Evolutionary conservation across 1,140 invertebrate species (phyloP), one percentile per base, ranked within the genome.

Genomic region (Papilio machaon): DNA sequence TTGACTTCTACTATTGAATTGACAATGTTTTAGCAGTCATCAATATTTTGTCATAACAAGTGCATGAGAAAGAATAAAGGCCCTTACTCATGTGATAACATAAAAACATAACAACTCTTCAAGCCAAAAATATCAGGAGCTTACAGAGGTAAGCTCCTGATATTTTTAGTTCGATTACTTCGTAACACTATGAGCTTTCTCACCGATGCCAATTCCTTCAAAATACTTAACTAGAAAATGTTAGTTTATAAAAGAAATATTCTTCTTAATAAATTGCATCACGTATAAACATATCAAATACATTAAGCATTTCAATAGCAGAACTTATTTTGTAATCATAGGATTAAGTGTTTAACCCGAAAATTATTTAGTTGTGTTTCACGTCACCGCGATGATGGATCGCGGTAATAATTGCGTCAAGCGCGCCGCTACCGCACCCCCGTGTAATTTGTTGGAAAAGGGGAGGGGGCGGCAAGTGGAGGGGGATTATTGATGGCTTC

Each of bases 351-450:
- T 87, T 88, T 88, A 90, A 89, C 89, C 89, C 87, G 87, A 88
- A 89, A 89, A 90, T 90, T 89, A 89, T 89, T 85, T 87, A 89
- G 88, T 90, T 88, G 85, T 87, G 89, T 90, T 82, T 84, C 80
- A 84, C 84, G 88, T 87, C 86, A 87, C 74, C 67, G 82, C 73
- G 80, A 89, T 92, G 91, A 92, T 92, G 91, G 91, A 92, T 92
- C 85, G 88, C 78, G 84, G 82, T 83, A 89, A 90, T 92, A 91
- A 92, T 92, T 92, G 90, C 91, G 89, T 88, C 86, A 85, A 80
- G 82, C 84, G 83, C 85, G 85, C 84, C 84, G 85, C 84, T 78
- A 15, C 64, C 23, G 23, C 54, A 58, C 23, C 81, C 80, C 83
- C 77, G 83, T 60, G 85, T 83, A 88, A 88, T 88, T 88, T 86